Evolutionary conservation across 2,113 vertebrate genomes (phyloP).

Genomic region (Cyanistes caeruleus): DNA sequence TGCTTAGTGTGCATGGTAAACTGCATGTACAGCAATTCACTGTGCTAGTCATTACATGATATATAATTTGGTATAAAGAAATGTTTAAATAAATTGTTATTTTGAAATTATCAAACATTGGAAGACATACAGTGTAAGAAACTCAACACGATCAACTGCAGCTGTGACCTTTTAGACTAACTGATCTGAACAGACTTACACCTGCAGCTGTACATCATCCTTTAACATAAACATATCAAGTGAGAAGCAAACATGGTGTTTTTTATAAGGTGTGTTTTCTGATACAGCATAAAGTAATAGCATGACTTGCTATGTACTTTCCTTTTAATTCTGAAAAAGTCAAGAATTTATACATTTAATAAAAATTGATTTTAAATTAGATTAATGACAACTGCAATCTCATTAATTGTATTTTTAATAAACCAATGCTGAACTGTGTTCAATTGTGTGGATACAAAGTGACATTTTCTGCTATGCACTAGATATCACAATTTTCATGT

Average conservation of each 20-base stretch:
- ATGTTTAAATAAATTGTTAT: constrained; percentile 35
- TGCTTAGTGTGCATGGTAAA: neutral
- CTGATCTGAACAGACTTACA: constrained; percentile 66
- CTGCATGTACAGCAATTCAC: neutral
- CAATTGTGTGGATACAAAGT: neutral
- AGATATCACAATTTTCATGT: neutral
- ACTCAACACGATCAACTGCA: constrained; percentile 64
- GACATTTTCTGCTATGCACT: neutral
- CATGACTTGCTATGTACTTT: neutral
- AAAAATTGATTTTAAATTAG: neutral
- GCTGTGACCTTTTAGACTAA: constrained; percentile 74
- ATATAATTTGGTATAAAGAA: neutral
- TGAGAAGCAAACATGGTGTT: neutral
- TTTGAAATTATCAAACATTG: constrained; percentile 64
- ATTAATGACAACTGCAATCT: neutral
- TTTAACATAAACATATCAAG: neutral
- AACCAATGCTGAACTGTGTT: neutral
- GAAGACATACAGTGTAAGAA: constrained; percentile 66
- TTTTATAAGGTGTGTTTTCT: neutral
- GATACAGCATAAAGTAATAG: neutral
- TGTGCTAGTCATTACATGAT: neutral
- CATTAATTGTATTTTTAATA: constrained; percentile 3
- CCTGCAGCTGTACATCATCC: constrained; percentile 72
- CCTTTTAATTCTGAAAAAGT: neutral
- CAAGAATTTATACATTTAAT: neutral